A percentile compares a stretch with the other conserved stretches of the same genome.
These are phyloP conservation scores for Perccottus glenii DNA, from an alignment of 2,113 vertebrate species.

Conservation along the genomic window DNA sequence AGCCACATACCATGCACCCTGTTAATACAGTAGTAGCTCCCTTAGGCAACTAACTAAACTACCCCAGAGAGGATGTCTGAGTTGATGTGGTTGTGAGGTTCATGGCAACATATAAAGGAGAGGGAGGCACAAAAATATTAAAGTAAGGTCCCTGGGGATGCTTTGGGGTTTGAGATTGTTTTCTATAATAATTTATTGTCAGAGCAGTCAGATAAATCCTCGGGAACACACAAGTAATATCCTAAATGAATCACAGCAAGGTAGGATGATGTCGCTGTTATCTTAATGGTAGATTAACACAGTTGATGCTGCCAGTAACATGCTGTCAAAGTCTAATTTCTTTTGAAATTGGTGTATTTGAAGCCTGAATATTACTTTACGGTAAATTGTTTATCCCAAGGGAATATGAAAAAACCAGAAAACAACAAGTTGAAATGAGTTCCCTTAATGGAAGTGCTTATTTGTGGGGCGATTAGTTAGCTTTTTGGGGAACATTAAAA, in stretches of 20 bases:
- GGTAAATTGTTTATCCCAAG: conserved; percentile 13
- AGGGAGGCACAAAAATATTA: neutral
- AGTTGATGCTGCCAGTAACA: neutral
- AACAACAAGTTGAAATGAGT: conserved; percentile 20
- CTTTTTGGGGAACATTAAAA: conserved; percentile 14
- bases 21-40: conserved; percentile 51
- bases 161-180: conserved; percentile 42
- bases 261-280: conserved; percentile 17
- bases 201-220: conserved; percentile 25
- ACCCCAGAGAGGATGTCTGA: conserved; percentile 59
- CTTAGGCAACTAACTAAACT: conserved; percentile 52
- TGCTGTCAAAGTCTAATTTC: neutral
- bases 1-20: conserved; percentile 59
- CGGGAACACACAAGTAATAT: conserved; percentile 21
- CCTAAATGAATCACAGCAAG: conserved; percentile 32
- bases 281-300: conserved; percentile 25
- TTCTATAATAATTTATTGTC: neutral
- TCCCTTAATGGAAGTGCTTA: conserved; percentile 7
- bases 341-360: neutral
- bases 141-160: neutral
- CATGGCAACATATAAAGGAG: conserved; percentile 22
- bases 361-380: conserved; percentile 6
- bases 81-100: conserved; percentile 77
- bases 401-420: conserved; percentile 8
- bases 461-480: conserved; percentile 7